These are phyloP conservation scores for Cydia strobilella DNA, from an alignment of 1,140 invertebrate genomes.

Conservation along the genomic window DNA sequence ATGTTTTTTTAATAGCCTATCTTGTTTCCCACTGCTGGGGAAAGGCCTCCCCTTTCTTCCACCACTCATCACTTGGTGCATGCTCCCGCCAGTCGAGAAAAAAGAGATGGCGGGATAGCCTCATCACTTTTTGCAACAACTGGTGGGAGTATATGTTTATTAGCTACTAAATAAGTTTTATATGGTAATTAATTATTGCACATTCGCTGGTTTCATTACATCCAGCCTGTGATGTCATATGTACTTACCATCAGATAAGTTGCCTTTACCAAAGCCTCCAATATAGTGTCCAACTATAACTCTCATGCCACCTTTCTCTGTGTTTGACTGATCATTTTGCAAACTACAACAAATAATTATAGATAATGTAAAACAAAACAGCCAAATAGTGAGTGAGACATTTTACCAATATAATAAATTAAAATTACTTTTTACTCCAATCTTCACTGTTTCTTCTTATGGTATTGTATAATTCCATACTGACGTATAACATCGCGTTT, in stretches of 20 bases:
- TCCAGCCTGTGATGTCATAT: neutral
- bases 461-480: conserved; percentile 63
- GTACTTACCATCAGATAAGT: conserved; percentile 84
- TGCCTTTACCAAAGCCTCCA: conserved; percentile 84
- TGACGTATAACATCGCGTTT: conserved; percentile 71
- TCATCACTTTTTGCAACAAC: too few relatives aligned
- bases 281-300: conserved; percentile 93
- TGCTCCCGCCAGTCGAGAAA: too few relatives aligned
- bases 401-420: conserved; percentile 21
- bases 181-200: neutral
- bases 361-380: neutral
- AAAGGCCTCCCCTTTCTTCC: too few relatives aligned
- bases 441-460: conserved; percentile 57
- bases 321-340: conserved; percentile 79
- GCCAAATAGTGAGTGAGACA: neutral
- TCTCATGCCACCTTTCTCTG: conserved; percentile 86
- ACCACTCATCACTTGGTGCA: too few relatives aligned
- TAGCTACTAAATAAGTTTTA: too few relatives aligned
- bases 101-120: too few relatives aligned
- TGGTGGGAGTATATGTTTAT: too few relatives aligned
- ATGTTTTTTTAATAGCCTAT: too few relatives aligned
- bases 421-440: conserved; percentile 64
- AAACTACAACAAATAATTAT: conserved; percentile 51
- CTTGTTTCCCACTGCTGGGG: too few relatives aligned
- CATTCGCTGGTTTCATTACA: neutral